phyloP scores from a whole-genome alignment of 2,797 vertebrate species.

The Melanotaenia nigrans region DNA sequence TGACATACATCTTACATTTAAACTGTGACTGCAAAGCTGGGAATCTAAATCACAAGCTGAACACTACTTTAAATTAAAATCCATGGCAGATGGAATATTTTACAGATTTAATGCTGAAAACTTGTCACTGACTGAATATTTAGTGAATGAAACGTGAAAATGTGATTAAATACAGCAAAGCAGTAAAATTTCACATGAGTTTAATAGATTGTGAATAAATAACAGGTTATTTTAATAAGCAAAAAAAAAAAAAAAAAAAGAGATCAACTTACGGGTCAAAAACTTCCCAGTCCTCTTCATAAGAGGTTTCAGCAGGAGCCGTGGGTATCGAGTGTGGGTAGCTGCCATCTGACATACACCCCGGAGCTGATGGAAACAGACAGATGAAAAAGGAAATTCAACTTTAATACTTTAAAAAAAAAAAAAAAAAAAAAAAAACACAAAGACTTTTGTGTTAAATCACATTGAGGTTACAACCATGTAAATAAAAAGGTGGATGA shows the following conservation, averaged over 20 bases:
- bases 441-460: neutral
- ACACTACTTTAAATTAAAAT: too few relatives aligned
- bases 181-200: neutral
- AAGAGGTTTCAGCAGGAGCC: slow-evolving; percentile 91
- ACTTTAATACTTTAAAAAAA: neutral
- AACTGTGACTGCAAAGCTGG: neutral
- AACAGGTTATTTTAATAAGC: neutral
- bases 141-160: neutral
- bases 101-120: too few relatives aligned
- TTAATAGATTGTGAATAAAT: neutral
- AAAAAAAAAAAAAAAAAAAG: neutral
- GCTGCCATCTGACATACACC: slow-evolving; percentile 87
- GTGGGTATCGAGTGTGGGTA: slow-evolving; percentile 85
- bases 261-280: slow-evolving; percentile 94
- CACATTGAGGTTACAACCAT: neutral
- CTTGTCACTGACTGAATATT: too few relatives aligned
- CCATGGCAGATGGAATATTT: too few relatives aligned
- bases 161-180: neutral
- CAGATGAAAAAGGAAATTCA: neutral
- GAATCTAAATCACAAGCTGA: too few relatives aligned
- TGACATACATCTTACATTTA: neutral
- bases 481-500: neutral
- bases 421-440: neutral
- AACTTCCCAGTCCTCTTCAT: slow-evolving; percentile 99
- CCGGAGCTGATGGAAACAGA: slow-evolving; percentile 83